Evolutionary conservation across 1,140 invertebrate genomes (phyloP), one percentile per base, ranked within the genome.

Genomic region (Heliconius eleuchia): DNA sequence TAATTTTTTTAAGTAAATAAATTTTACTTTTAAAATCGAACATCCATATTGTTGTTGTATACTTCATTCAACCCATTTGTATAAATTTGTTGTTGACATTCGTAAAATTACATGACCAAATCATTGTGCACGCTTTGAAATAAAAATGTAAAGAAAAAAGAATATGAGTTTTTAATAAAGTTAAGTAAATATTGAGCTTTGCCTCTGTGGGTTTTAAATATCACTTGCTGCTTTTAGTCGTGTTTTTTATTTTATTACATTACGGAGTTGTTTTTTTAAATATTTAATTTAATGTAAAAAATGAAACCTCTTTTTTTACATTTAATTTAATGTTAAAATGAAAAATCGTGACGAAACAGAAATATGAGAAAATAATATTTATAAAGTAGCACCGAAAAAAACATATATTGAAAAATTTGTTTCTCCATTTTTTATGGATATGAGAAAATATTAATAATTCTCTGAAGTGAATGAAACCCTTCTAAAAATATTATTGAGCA

Each of bases 141-240:
- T 66, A 30, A 30, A 27, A 66, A 27, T 66, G 60, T 66, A 66
- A 66, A 66, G 60, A 57, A 16, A 66, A 66, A 66, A 66, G 23
- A 66, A 66, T 66, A 30, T 66, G 60, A 66, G 27, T 66, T 66
- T 66, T 66, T 66, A 57, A 66, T 66, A 66, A 66, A 66, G 60
- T 11, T 30, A 66, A 66, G 60, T 27, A 66, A 66, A 66, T 66
- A 66, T 27, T 30, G 23, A 66, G 60, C 23, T 16, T 27, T 66
- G 60, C 3, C 23, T 66, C 60, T 11, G 60, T 6, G 55, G 55
- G 55, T 57, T 57, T 66, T 27, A n/a, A n/a, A 55, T 23, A 57
- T 11, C 8, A 60, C 19, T 60, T 27, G n/a, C n/a, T 9, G 3
- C 3, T 60, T 19, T 27, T 60, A 19, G 57, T 60, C 23, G 7